These are phyloP conservation scores for Agrotis ipsilon DNA, from an alignment of 2,888 invertebrate species.

Conservation along the genomic window DNA sequence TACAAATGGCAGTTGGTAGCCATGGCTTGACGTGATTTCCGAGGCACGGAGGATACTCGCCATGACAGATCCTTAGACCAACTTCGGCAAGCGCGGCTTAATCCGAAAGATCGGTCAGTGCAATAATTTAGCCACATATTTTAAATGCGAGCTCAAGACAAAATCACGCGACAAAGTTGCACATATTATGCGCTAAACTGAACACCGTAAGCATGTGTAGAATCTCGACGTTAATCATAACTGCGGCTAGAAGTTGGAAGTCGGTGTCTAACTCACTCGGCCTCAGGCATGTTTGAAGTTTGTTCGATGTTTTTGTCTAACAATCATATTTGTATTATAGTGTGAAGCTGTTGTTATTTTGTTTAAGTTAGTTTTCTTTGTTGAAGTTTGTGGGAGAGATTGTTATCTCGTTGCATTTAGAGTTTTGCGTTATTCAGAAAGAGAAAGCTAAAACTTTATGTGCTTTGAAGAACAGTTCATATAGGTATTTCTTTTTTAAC, in stretches of 20 bases:
- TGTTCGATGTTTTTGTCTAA: slow-evolving; percentile 49
- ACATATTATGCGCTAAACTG: slow-evolving; percentile 14
- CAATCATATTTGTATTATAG: slow-evolving; percentile 45
- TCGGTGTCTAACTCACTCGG: slow-evolving; percentile 68
- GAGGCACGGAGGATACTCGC: too few species aligned
- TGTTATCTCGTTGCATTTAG: background rate
- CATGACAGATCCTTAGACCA: too few species aligned
- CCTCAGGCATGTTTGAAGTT: slow-evolving; percentile 61
- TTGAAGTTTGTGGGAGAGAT: background rate
- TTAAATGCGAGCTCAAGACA: background rate
- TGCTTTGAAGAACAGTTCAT: background rate
- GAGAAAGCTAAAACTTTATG: background rate
- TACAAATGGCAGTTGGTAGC: too few species aligned
- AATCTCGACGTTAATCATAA: slow-evolving; percentile 67
- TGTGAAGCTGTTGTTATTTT: slow-evolving; percentile 35
- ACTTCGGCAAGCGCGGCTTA: too few species aligned
- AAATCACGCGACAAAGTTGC: slow-evolving; percentile 25
- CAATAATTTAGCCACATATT: too few species aligned
- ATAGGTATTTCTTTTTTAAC: background rate
- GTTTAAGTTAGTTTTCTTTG: slow-evolving; percentile 18
- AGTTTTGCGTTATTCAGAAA: too few species aligned
- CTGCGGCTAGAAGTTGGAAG: slow-evolving; percentile 64
- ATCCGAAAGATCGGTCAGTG: too few species aligned
- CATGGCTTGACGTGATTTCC: too few species aligned
- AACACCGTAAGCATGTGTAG: slow-evolving; percentile 46